Evolutionary conservation across 2,797 vertebrate genomes (phyloP).

Genomic region (Silurus aristotelis): DNA sequence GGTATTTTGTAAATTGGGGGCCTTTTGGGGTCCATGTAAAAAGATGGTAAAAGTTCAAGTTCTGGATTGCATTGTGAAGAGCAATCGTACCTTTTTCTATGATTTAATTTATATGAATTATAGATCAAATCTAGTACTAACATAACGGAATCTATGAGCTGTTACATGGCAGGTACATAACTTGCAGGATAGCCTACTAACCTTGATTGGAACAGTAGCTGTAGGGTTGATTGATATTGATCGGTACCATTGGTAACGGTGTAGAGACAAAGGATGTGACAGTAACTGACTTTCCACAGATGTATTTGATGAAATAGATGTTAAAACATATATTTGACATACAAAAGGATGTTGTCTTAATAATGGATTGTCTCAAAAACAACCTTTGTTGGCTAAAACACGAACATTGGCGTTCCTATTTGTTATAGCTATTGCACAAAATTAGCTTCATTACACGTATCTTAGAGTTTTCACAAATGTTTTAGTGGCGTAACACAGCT

Average conservation of each 20-base stretch:
- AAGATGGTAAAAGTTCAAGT: background rate
- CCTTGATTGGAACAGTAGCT: background rate
- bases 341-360: background rate
- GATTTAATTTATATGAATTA: background rate
- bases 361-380: background rate
- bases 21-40: background rate
- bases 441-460: background rate
- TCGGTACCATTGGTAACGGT: background rate
- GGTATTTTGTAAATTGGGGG: background rate
- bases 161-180: background rate
- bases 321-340: background rate
- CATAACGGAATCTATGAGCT: background rate
- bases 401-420: background rate
- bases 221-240: conserved; percentile 13
- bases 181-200: background rate
- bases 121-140: background rate
- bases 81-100: background rate
- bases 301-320: background rate
- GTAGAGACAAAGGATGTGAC: background rate
- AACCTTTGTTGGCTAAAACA: background rate
- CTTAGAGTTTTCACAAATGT: background rate
- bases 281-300: background rate
- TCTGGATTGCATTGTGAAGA: background rate
- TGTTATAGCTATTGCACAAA: background rate
- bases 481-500: background rate